phyloP scores from a whole-genome alignment of 1,140 invertebrate genomes.

The Anadara kagoshimensis region DNA sequence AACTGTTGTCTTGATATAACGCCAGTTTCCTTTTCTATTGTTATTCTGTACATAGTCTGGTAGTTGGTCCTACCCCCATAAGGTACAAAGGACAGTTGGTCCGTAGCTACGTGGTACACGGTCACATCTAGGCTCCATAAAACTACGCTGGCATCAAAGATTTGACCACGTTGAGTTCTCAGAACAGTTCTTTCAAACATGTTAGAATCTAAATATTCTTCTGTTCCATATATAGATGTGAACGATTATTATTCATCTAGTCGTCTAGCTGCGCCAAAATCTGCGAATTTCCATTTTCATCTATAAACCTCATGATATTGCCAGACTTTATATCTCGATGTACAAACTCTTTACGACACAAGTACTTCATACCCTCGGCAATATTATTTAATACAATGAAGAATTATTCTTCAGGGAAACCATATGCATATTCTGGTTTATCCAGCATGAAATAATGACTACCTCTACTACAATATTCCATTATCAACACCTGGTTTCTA shows the following conservation, averaged over 20 bases:
- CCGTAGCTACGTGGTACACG: slow-evolving; percentile 95
- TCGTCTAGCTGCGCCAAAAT: slow-evolving; percentile 97
- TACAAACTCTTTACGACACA: slow-evolving; percentile 88
- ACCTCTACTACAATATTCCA: slow-evolving; percentile 95
- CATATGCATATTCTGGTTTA: slow-evolving; percentile 96
- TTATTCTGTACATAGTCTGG: slow-evolving; percentile 88
- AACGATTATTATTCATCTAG: slow-evolving; percentile 94
- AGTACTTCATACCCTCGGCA: slow-evolving; percentile 94
- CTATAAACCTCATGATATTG: slow-evolving; percentile 98
- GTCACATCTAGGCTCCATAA: slow-evolving; percentile 98
- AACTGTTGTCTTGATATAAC: slow-evolving; percentile 95
- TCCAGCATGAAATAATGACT: slow-evolving; percentile 93
- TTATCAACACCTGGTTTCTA: slow-evolving; percentile 94
- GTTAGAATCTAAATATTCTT: slow-evolving; percentile 91
- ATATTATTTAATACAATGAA: slow-evolving; percentile 90
- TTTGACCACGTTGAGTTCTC: slow-evolving; percentile 78
- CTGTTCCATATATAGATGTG: slow-evolving; percentile 95
- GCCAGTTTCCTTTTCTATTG: slow-evolving; percentile 89
- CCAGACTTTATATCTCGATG: slow-evolving; percentile 97
- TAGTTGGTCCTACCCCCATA: slow-evolving; percentile 93
- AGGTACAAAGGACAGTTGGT: slow-evolving; percentile 92
- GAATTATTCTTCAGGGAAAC: slow-evolving; percentile 94
- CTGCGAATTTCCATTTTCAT: slow-evolving; percentile 93
- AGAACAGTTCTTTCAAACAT: slow-evolving; percentile 96
- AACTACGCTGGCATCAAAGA: slow-evolving; percentile 93